Percentiles rank a stretch among this genome's conserved stretches.
Conservation (phyloP, 2,888 invertebrate species). For the Quadroppia sp. region DNA sequence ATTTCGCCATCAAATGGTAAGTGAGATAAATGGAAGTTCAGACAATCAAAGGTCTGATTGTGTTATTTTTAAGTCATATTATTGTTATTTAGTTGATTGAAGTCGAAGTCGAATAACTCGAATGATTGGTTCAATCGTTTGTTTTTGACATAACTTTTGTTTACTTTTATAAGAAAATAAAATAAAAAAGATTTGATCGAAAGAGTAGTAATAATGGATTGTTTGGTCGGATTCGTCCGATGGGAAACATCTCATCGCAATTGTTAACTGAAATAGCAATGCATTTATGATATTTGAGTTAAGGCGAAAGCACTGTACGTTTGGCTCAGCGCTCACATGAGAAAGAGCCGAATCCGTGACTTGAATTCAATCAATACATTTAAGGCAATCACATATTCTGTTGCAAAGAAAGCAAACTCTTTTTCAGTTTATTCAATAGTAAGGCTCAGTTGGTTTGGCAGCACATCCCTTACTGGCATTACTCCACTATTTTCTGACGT, state of each 20-base stretch:
- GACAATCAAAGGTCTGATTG: background rate
- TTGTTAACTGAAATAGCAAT: conserved; percentile 29
- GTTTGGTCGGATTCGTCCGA: background rate
- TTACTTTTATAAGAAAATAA: conserved; percentile 18
- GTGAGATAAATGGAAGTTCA: conserved; percentile 3
- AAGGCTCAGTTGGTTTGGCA: background rate
- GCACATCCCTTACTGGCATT: background rate
- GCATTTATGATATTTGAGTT: conserved; percentile 33
- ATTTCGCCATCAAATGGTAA: background rate
- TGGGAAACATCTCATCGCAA: conserved; percentile 35
- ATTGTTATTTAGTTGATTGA: background rate
- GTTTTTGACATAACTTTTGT: conserved; percentile 9
- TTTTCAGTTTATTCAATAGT: background rate
- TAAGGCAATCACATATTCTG: conserved; percentile 29
- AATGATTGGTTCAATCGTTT: conserved; percentile 14
- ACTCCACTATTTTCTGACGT: background rate
- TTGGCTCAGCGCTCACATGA: background rate
- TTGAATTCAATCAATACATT: conserved; percentile 33
- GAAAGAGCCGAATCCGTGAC: conserved; percentile 22
- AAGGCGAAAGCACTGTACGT: background rate
- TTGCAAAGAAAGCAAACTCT: conserved; percentile 30
- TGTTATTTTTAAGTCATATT: background rate
- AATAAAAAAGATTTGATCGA: background rate
- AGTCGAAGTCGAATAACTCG: background rate
- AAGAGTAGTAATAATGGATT: conserved; percentile 23